phyloP scores from a whole-genome alignment of 2,113 vertebrate species.

The Gnathonemus longibarbis region DNA sequence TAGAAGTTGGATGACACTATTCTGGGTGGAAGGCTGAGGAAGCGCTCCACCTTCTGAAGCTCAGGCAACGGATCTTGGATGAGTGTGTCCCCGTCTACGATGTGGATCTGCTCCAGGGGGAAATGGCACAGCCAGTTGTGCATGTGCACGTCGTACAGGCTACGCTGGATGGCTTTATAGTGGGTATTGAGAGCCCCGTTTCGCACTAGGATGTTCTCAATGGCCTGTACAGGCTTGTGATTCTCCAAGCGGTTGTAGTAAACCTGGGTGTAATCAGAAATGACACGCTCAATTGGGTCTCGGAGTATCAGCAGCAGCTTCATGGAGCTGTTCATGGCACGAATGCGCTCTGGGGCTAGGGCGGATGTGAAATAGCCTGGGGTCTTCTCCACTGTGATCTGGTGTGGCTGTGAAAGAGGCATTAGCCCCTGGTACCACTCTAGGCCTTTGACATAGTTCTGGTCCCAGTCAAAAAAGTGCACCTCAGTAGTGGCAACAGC shows the following conservation, averaged over 20 bases:
- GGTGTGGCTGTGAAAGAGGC: conserved; percentile 82
- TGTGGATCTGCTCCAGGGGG: conserved; percentile 80
- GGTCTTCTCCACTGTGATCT: conserved; percentile 91
- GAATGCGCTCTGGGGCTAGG: conserved; percentile 77
- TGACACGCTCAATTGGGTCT: conserved; percentile 81
- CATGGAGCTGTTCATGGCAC: conserved; percentile 83
- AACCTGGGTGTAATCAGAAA: conserved; percentile 91
- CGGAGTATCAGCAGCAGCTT: conserved; percentile 82
- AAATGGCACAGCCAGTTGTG: conserved; percentile 84
- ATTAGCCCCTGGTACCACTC: conserved; percentile 85
- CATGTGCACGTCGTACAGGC: conserved; percentile 84
- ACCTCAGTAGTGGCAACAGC: conserved; percentile 86
- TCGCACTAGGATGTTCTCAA: conserved; percentile 83
- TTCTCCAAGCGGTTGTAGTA: conserved; percentile 87
- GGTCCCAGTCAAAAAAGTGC: conserved; percentile 92
- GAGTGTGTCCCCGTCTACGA: conserved; percentile 82
- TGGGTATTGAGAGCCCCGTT: conserved; percentile 79
- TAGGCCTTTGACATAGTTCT: conserved; percentile 82
- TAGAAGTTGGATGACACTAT: conserved; percentile 87
- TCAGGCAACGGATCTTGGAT: conserved; percentile 82
- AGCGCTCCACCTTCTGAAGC: conserved; percentile 80
- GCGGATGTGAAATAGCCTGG: conserved; percentile 87
- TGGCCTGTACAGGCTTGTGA: conserved; percentile 84
- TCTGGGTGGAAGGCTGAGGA: conserved; percentile 76
- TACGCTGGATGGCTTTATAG: conserved; percentile 89